Evolutionary conservation across 2,113 vertebrate species (phyloP).

Genomic region (Symphodus melops): DNA sequence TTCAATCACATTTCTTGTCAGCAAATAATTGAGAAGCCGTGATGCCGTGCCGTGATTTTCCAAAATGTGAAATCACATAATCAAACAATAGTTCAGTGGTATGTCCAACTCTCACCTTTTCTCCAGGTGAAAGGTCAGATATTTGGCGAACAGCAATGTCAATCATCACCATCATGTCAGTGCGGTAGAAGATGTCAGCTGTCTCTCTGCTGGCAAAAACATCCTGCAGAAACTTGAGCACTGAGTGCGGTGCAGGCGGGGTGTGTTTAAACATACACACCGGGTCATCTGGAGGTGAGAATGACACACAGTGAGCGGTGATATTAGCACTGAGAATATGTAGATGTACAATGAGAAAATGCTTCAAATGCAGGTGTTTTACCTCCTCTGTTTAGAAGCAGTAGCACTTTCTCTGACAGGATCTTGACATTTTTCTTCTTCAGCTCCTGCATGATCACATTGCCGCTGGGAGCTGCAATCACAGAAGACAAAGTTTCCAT

Average conservation of each 20-base stretch:
- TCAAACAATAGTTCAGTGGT: not conserved
- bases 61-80: not conserved
- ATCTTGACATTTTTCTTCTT: conserved; percentile 93
- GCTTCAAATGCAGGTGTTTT: conserved; percentile 43
- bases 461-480: conserved; percentile 88
- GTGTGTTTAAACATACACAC: conserved; percentile 95
- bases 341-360: not conserved
- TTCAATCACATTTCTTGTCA: too few relatives aligned
- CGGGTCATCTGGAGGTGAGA: conserved; percentile 87
- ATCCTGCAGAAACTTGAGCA: conserved; percentile 98
- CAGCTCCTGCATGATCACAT: conserved; percentile 93
- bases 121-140: conserved; percentile 95
- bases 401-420: conserved; percentile 93
- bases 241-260: conserved; percentile 90
- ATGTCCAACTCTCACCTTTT: conserved; percentile 86
- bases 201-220: conserved; percentile 89
- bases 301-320: not conserved
- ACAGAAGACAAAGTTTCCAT: not conserved
- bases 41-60: too few relatives aligned
- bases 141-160: conserved; percentile 97
- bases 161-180: conserved; percentile 99
- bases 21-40: too few relatives aligned
- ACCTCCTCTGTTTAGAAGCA: conserved; percentile 97
- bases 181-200: conserved; percentile 93
- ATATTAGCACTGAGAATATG: not conserved